Conservation (phyloP, 2,797 vertebrate genomes). For the Onychomys torridus region DNA sequence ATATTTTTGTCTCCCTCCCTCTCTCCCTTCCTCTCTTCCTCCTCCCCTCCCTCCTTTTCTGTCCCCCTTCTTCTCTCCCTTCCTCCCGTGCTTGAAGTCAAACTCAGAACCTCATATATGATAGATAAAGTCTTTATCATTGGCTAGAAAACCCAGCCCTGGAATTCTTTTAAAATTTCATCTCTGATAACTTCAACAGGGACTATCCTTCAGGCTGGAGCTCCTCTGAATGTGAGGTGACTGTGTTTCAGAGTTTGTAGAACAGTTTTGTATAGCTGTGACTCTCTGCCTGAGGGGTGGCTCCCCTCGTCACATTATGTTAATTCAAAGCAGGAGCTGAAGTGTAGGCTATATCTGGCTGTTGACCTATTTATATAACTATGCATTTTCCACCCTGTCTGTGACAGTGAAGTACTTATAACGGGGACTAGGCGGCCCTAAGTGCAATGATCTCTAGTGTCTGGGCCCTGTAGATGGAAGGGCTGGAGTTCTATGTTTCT, state of each 20-base stretch:
- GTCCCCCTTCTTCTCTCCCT: background rate
- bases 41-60: too few species aligned
- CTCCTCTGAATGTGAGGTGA: fast-evolving
- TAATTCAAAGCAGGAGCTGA: background rate
- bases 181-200: background rate
- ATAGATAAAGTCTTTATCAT: background rate
- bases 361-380: background rate
- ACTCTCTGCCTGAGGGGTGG: background rate
- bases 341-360: background rate
- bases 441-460: background rate
- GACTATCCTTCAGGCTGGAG: background rate
- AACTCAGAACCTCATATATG: background rate
- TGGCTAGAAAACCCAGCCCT: background rate
- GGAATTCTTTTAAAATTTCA: background rate
- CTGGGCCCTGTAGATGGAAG: background rate
- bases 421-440: background rate
- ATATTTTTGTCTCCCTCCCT: too few species aligned
- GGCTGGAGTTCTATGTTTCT: background rate
- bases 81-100: background rate
- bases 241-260: fast-evolving
- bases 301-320: fast-evolving
- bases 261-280: background rate
- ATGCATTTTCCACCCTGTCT: fast-evolving
- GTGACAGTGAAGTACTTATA: fast-evolving
- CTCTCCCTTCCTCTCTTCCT: too few species aligned